Evolutionary conservation across 2,797 vertebrate genomes (phyloP).

Genomic region (Artibeus jamaicensis): DNA sequence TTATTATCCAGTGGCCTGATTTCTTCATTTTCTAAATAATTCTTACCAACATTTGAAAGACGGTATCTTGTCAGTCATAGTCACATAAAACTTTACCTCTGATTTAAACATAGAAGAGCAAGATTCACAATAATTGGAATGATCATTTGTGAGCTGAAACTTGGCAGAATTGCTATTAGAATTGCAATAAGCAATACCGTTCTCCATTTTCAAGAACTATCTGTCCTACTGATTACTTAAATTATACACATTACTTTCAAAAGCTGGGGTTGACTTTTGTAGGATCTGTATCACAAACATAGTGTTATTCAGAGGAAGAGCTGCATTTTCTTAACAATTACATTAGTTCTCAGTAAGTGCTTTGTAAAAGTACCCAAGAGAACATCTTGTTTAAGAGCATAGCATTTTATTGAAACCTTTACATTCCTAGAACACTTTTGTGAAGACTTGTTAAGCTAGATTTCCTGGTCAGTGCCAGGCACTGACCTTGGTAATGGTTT

Average conservation of each 20-base stretch:
- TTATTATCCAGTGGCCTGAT: background rate
- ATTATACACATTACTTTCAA: conserved; percentile 17
- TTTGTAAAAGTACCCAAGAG: background rate
- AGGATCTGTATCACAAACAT: conserved; percentile 25
- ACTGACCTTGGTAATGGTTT: background rate
- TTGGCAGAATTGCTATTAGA: background rate
- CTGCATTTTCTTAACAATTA: background rate
- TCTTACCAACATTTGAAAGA: background rate
- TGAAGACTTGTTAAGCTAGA: background rate
- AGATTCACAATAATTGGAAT: background rate
- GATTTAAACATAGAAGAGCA: background rate
- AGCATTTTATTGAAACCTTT: background rate
- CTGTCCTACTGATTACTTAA: background rate
- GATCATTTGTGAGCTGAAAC: background rate
- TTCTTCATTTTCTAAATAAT: background rate
- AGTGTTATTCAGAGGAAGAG: conserved; percentile 7
- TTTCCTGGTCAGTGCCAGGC: background rate
- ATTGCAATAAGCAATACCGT: background rate
- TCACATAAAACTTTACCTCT: background rate
- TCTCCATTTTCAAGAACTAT: background rate
- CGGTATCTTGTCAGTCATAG: background rate
- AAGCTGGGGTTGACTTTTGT: background rate
- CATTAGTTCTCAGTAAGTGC: background rate
- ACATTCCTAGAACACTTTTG: background rate
- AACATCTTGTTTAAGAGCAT: background rate